Base-by-base conservation (phyloP, 2,797 vertebrate species). In the Macropodus opercularis region DNA sequence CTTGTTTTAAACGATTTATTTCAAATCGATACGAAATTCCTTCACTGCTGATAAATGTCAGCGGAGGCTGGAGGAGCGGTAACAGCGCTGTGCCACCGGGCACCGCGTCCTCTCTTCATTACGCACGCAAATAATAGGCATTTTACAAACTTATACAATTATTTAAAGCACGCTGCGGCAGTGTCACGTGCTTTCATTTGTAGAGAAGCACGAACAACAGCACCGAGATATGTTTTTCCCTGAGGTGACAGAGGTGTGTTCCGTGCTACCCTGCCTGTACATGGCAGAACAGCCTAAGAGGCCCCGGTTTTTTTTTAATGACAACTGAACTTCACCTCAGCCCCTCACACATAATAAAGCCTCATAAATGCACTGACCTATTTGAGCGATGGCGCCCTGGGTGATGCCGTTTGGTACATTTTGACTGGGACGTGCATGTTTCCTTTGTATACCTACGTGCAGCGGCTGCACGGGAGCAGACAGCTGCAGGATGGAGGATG, bases 171-270 rank as follows among this genome's bases (percentile, higher is more conserved):
- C 24, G 34, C 18, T 8, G 40, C 44, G 15, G 54, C 61, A 7
- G 9, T 49, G 56, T 14, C 36, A 21, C 42, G 62, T 7, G 8
- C 7, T 3, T 63, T 12, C 3, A 63, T 48, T 32, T 41, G 15
- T 7, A 31, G 15, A 22, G 46, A 34, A 22, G 27, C 11, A 41
- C 10, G 26, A 47, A 59, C 26, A 55, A 53, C 43, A 21, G 57
- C 67, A 34, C 3, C 17, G 34, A 46, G 15, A 63, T 39, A 66
- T 38, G 26, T 29, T 36, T 38, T 21, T 50, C 62, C 63, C 6
- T n/a, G 43, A 59, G 65, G 72, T 75, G 32, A 57, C 40, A 13
- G 50, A 58, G 32, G 51, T 72, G 69, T 43, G 69, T 36, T 61
- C 17, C 53, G 58, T 72, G 70, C 40, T 1, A 2, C 38, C 18